Evolutionary conservation across 2,113 vertebrate genomes (phyloP).

Genomic region (Salvelinus alpinus): DNA sequence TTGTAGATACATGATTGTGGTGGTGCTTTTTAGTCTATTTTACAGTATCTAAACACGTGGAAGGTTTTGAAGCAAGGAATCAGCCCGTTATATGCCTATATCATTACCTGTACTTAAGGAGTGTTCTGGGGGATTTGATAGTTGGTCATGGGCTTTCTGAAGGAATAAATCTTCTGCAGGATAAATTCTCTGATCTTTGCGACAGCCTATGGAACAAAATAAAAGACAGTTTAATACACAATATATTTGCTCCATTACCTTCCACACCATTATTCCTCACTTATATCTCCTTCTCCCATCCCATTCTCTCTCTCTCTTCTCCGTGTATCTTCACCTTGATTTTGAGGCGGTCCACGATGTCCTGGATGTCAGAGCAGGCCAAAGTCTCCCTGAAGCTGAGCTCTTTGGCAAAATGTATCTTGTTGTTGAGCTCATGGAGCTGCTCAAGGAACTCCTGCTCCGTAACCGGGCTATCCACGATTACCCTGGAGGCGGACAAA

Average conservation of each 20-base stretch:
- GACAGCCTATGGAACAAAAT: constrained; percentile 75
- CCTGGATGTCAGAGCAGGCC: constrained; percentile 87
- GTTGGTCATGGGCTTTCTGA: constrained; percentile 95
- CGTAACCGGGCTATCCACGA: constrained; percentile 85
- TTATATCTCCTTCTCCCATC: not conserved
- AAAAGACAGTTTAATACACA: not conserved
- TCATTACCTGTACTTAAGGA: constrained; percentile 84
- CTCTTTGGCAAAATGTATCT: constrained; percentile 90
- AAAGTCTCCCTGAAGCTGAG: constrained; percentile 88
- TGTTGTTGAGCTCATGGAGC: constrained; percentile 89
- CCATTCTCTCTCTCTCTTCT: not conserved
- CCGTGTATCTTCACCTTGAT: constrained; percentile 74
- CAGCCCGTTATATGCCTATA: not conserved
- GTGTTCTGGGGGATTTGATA: constrained; percentile 94
- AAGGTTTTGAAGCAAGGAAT: no score
- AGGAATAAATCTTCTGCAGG: constrained; percentile 92
- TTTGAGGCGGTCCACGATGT: constrained; percentile 86
- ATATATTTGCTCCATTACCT: not conserved
- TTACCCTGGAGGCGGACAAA: constrained; percentile 69
- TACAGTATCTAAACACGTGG: no score
- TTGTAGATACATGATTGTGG: not conserved
- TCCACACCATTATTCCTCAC: not conserved
- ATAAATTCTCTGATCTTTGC: constrained; percentile 92
- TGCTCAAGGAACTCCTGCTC: constrained; percentile 90
- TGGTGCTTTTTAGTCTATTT: no score